Conservation (phyloP, 2,797 vertebrate genomes). For the Kryptolebias ocellatus region DNA sequence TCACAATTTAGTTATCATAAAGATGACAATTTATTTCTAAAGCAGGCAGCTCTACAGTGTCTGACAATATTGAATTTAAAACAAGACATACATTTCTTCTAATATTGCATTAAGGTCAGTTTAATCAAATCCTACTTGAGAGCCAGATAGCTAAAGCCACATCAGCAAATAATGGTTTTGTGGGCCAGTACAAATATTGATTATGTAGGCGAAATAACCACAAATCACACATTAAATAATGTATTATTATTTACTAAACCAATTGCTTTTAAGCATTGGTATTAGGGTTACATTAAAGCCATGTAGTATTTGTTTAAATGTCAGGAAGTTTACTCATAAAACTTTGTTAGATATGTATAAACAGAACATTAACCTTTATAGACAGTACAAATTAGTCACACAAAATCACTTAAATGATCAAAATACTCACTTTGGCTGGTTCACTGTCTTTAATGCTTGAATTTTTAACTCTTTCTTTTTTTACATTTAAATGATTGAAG, state of each 20-base stretch:
- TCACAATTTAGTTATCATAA: neutral
- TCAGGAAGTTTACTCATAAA: too few species aligned
- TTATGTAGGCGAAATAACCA: neutral
- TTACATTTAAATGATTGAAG: slow-evolving; percentile 64
- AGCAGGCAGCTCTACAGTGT: neutral
- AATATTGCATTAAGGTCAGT: neutral
- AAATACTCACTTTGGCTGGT: slow-evolving; percentile 56
- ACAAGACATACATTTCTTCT: too few species aligned
- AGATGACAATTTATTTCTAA: neutral
- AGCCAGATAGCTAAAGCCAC: neutral
- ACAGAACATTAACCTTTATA: neutral
- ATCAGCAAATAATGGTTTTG: neutral
- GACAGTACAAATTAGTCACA: too few species aligned
- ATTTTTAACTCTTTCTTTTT: slow-evolving; percentile 66
- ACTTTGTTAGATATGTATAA: too few species aligned
- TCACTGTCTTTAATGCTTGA: slow-evolving; percentile 80
- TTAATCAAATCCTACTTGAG: neutral
- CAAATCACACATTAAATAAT: neutral
- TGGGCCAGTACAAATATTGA: neutral
- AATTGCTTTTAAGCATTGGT: neutral
- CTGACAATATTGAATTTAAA: neutral
- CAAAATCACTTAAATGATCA: neutral
- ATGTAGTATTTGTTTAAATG: too few species aligned
- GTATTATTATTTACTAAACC: neutral
- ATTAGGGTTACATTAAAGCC: too few species aligned